Evolutionary conservation across 1,140 invertebrate genomes (phyloP).

Genomic region (Vanessa tameamea): DNA sequence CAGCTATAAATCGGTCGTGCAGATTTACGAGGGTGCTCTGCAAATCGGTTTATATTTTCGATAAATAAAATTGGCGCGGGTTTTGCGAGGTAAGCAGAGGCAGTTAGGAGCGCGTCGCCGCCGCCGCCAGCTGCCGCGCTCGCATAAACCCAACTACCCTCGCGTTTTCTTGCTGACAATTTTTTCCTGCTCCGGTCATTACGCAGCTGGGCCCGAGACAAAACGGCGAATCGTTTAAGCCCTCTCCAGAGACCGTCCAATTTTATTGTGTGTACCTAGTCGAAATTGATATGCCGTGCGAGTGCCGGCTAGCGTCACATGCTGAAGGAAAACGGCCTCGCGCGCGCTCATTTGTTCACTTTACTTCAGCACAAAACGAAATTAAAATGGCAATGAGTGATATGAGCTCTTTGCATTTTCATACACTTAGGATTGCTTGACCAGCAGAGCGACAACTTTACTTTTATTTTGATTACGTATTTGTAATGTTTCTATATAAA

Average conservation of each 20-base stretch:
- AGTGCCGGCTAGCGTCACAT: constrained; percentile 56
- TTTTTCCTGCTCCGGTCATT: constrained; percentile 79
- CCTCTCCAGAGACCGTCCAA: constrained; percentile 78
- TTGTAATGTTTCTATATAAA: too few species aligned
- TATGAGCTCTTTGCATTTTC: neutral
- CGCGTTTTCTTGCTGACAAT: constrained; percentile 80
- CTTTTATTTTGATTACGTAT: too few species aligned
- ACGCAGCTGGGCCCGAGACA: constrained; percentile 79
- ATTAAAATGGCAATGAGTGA: neutral
- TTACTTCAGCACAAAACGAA: constrained; percentile 28
- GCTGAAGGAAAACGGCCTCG: constrained; percentile 31
- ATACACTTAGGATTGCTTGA: too few species aligned
- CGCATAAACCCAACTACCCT: constrained; percentile 79
- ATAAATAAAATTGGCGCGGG: constrained; percentile 81
- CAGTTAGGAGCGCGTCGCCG: constrained; percentile 74
- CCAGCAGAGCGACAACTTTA: too few species aligned
- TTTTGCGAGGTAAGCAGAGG: constrained; percentile 79
- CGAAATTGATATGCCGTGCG: constrained; percentile 78
- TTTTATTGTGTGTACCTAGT: constrained; percentile 80
- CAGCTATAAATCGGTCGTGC: constrained; percentile 74
- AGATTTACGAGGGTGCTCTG: constrained; percentile 74
- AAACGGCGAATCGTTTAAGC: constrained; percentile 81
- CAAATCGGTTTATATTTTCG: constrained; percentile 81
- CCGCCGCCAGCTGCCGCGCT: constrained; percentile 70
- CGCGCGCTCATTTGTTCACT: constrained; percentile 46